phyloP scores from a whole-genome alignment of 1,140 invertebrate genomes.

The Drosophila carrolli region DNA sequence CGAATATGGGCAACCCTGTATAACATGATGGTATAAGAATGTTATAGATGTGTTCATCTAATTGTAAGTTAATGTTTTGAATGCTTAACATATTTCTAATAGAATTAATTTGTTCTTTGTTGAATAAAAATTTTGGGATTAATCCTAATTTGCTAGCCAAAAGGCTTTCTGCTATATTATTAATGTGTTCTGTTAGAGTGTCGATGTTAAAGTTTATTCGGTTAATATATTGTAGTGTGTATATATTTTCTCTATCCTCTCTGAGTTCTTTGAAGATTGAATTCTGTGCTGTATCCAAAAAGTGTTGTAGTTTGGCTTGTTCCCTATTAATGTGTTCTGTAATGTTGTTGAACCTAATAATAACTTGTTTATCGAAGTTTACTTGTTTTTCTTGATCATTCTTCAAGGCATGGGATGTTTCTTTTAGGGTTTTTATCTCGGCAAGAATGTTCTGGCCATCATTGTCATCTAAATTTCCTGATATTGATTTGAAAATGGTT shows the following conservation, averaged over 20 bases:
- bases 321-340: conserved; percentile 1
- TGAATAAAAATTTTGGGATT: conserved; percentile 9
- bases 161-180: conserved; percentile 20
- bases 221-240: conserved; percentile 18
- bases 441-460: conserved; percentile 3
- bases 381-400: conserved; percentile 3
- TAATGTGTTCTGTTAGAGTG: conserved; percentile 4
- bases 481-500: conserved; percentile 6
- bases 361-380: not conserved
- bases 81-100: conserved; percentile 3
- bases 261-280: conserved; percentile 13
- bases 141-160: conserved; percentile 4
- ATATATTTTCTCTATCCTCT: conserved; percentile 3
- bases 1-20: too few species aligned
- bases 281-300: conserved; percentile 1
- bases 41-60: not conserved
- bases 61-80: conserved; percentile 1
- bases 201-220: too few species aligned
- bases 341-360: conserved; percentile 2
- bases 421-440: not conserved
- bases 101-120: conserved; percentile 7
- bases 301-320: not conserved
- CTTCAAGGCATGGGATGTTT: not conserved
- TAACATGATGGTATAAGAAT: too few species aligned
- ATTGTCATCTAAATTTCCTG: conserved; percentile 4